phyloP scores from a whole-genome alignment of 2,113 vertebrate genomes.

The Labeo catla region DNA sequence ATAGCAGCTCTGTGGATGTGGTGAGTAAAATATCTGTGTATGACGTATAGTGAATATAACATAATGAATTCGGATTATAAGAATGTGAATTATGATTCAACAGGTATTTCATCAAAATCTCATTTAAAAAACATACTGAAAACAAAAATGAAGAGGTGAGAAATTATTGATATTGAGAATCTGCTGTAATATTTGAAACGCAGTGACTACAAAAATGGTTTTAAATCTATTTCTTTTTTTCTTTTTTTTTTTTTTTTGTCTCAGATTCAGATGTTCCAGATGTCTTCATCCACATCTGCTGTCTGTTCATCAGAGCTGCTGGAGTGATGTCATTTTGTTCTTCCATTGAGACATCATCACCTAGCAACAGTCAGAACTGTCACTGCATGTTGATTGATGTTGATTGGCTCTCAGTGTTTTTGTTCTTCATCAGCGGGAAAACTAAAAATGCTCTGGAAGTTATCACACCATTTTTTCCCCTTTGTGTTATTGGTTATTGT shows the following conservation, averaged over 20 bases:
- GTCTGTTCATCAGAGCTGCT: neutral
- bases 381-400: too few species aligned
- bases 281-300: neutral
- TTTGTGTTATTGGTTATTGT: too few species aligned
- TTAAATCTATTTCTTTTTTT: too few species aligned
- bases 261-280: neutral
- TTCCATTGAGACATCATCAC: too few species aligned
- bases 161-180: neutral
- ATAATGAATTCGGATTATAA: neutral
- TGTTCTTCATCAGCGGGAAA: too few species aligned
- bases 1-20: neutral
- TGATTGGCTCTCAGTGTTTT: too few species aligned
- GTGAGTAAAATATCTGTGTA: neutral
- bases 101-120: slow-evolving; percentile 19
- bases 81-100: neutral
- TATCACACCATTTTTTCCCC: too few species aligned
- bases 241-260: neutral
- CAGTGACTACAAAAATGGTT: too few species aligned
- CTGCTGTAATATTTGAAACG: neutral
- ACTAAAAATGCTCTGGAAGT: too few species aligned
- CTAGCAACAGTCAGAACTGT: too few species aligned
- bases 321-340: too few species aligned
- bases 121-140: neutral
- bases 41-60: neutral
- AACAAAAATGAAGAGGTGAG: too few species aligned